Evolutionary conservation across 2,113 vertebrate species (phyloP).

Genomic region (Pundamilia nyererei): DNA sequence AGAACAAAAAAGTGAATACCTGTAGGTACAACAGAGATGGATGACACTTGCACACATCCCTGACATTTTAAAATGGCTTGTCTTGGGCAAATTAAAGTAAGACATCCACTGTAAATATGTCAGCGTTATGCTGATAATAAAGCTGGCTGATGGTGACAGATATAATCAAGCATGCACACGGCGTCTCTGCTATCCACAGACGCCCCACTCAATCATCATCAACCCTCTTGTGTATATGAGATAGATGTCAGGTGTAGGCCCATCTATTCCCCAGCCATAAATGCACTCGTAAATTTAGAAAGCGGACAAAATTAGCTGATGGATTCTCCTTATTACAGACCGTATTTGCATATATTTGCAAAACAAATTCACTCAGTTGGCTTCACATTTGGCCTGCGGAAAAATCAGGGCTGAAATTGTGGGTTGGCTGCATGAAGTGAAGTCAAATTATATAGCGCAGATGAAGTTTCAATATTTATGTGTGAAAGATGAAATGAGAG

Average conservation of each 20-base stretch:
- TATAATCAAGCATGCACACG: not conserved
- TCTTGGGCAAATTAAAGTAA: not conserved
- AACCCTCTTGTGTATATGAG: not conserved
- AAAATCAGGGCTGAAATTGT: not conserved
- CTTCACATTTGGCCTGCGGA: not conserved
- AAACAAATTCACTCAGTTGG: not conserved
- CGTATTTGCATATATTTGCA: slow-evolving; percentile 34
- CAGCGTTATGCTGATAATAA: not conserved
- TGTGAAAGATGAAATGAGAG: not conserved
- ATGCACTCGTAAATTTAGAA: not conserved
- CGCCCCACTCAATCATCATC: slow-evolving; percentile 17
- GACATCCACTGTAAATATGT: not conserved
- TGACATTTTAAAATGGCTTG: not conserved
- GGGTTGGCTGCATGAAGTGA: not conserved
- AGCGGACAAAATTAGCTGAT: slow-evolving; percentile 1
- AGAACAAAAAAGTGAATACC: not conserved
- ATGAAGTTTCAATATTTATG: not conserved
- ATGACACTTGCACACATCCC: not conserved
- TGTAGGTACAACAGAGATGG: not conserved
- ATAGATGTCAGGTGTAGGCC: not conserved
- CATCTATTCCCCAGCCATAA: not conserved
- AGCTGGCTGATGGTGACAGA: not conserved
- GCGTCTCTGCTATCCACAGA: not conserved
- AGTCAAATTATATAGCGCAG: not conserved
- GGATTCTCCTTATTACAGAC: not conserved